A percentile compares a stretch with the other conserved stretches of the same genome.
phyloP scores from a whole-genome alignment of 2,888 invertebrate genomes.

The Netelia virgata region DNA sequence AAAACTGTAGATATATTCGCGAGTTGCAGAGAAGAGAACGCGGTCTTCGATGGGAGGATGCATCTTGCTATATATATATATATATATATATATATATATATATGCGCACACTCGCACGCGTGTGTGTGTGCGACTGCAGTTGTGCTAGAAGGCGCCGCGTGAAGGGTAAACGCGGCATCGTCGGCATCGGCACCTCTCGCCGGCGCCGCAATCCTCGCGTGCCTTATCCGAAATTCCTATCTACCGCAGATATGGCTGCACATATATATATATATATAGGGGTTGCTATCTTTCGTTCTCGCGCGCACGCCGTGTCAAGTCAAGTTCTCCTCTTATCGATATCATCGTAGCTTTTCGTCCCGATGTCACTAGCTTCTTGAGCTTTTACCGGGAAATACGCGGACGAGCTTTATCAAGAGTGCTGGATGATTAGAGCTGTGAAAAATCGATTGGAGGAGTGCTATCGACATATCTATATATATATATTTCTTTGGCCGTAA shows the following conservation, averaged over 20 bases:
- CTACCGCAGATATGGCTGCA: constrained; percentile 59
- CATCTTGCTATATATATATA: not conserved
- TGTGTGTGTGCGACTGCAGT: constrained; percentile 7
- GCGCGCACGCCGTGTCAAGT: constrained; percentile 40
- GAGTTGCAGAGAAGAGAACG: not conserved
- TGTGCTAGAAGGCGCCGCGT: constrained; percentile 36
- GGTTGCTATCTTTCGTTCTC: constrained; percentile 19
- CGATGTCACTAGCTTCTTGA: constrained; percentile 26
- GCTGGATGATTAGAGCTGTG: constrained; percentile 31
- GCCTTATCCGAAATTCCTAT: constrained; percentile 74
- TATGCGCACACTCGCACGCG: not conserved
- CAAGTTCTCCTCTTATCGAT: constrained; percentile 54
- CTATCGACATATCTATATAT: not conserved
- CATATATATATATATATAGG: not conserved
- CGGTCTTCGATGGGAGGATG: not conserved
- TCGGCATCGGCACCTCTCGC: constrained; percentile 60
- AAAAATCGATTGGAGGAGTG: not conserved
- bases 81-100: not conserved
- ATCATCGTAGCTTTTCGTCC: constrained; percentile 47
- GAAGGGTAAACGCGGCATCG: constrained; percentile 50
- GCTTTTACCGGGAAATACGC: constrained; percentile 13
- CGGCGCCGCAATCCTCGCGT: constrained; percentile 57
- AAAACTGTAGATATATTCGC: not conserved
- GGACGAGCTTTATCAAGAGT: not conserved
- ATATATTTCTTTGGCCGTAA: not conserved